Evolutionary conservation across 2,888 invertebrate species (phyloP), one percentile per base, ranked within the genome.

Genomic region (Suillia variegata): DNA sequence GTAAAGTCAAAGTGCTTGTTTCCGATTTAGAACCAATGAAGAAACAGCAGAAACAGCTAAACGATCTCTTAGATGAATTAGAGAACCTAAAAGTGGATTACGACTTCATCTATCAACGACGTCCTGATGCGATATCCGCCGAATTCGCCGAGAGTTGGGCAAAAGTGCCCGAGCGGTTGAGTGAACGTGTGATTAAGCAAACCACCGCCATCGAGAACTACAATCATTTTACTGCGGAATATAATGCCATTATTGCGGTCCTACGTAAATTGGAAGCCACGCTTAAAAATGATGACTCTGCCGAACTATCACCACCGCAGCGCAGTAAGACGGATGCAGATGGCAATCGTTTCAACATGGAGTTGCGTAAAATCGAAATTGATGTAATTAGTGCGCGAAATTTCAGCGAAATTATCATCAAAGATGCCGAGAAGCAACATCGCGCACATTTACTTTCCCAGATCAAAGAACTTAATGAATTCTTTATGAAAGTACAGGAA

Each of bases 331-430:
- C 55, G 1, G n/a, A 38, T n/a, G 4, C 24, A 4, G 58, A 58
- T 3, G 63, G 65, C 0, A 70, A 76, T 34, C 68, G 67, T 8
- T 64, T 68, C 55, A 70, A 67, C n/a, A 79, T 77, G 63, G 81
- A 82, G 52, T 62, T 82, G 15, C 79, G 81, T 4, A 82, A 82
- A 45, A 73, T 79, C 2, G 81, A 82, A 67, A 82, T 82, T 18
- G 82, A 82, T 73, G 80, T 82, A 13, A 82, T 81, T 5, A 82
- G 82, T 61, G 80, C 80, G 0, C 73, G 80, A 1, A 82, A 82
- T 61, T 82, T 82, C 31, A 80, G 81, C 57, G 81, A 82, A 63
- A 80, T 81, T 13, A 71, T 82, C 1, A 76, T 78, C 3, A 80
- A 80, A 49, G 80, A 81, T 33, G 77, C 80, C 1, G 76, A 77